Percentiles rank a stretch among this genome's conserved stretches.
phyloP scores from a whole-genome alignment of 2,888 invertebrate genomes.

The Drosophila atripex region DNA sequence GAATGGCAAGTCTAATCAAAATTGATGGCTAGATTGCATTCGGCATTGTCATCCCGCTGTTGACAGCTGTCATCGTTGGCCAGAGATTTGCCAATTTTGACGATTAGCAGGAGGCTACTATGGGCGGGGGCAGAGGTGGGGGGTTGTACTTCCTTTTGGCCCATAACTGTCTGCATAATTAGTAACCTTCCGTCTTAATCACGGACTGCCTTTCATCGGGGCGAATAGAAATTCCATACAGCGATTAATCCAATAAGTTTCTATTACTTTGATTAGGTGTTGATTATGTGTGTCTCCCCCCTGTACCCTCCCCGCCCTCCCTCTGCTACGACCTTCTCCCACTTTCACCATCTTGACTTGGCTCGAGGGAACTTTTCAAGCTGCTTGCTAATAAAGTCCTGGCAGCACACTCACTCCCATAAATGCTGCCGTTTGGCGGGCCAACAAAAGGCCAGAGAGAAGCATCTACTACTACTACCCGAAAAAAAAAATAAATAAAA shows the following conservation, averaged over 20 bases:
- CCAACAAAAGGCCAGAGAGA: slow-evolving; percentile 59
- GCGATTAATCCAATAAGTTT: slow-evolving; percentile 77
- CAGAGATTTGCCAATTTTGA: slow-evolving; percentile 51
- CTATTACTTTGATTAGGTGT: slow-evolving; percentile 78
- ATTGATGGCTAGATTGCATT: slow-evolving; percentile 62
- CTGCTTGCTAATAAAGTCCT: slow-evolving; percentile 74
- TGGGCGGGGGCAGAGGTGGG: not conserved
- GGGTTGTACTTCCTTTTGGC: not conserved
- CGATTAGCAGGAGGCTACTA: slow-evolving; percentile 26
- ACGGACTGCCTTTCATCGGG: slow-evolving; percentile 35
- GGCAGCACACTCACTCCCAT: slow-evolving; percentile 41
- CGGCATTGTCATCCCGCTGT: slow-evolving; percentile 34
- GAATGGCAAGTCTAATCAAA: slow-evolving; percentile 59
- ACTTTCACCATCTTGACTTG: slow-evolving; percentile 3
- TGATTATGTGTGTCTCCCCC: slow-evolving; percentile 68
- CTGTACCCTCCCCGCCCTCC: too few relatives aligned
- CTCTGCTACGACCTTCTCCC: not conserved
- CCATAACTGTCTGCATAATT: slow-evolving; percentile 13
- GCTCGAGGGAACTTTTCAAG: slow-evolving; percentile 49
- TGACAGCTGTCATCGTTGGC: slow-evolving; percentile 72
- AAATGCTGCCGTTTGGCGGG: slow-evolving; percentile 51
- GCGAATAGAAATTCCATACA: slow-evolving; percentile 72
- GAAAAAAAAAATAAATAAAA: slow-evolving; percentile 23
- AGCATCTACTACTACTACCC: slow-evolving; percentile 1
- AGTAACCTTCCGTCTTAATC: not conserved